phyloP scores from a whole-genome alignment of 2,797 vertebrate genomes.

The Tarsius wallacei region DNA sequence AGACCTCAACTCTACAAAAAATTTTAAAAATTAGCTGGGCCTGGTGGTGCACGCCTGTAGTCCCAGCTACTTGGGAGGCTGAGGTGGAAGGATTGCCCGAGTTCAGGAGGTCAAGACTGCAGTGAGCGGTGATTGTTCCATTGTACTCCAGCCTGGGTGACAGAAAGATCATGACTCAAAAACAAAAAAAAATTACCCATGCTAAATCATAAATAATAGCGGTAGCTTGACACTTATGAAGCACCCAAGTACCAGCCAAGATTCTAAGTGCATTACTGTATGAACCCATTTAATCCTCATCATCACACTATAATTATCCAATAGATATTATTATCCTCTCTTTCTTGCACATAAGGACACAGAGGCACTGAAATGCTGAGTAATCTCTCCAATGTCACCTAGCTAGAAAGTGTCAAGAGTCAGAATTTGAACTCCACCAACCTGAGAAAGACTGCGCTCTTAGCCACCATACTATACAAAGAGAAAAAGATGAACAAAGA shows the following conservation, averaged over 20 bases:
- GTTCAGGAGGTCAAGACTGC: no score
- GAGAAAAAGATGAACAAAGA: background rate
- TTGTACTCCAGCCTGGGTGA: no score
- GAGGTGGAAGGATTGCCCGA: no score
- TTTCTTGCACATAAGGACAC: slow-evolving; percentile 18
- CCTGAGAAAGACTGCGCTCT: background rate
- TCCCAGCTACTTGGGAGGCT: no score
- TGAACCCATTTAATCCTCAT: background rate
- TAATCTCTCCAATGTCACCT: background rate
- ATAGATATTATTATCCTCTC: background rate
- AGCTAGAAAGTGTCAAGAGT: background rate
- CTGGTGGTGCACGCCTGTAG: no score
- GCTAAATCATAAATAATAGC: background rate
- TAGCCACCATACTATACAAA: background rate
- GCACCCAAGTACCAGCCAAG: background rate
- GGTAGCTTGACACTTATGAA: background rate
- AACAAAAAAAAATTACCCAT: background rate
- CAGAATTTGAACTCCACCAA: background rate
- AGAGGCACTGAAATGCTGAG: background rate
- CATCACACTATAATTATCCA: background rate
- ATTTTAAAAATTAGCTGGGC: no score
- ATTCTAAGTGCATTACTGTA: background rate
- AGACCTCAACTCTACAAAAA: no score
- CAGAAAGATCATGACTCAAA: no score
- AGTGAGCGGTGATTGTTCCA: no score